Conservation (phyloP, 35 echinoderm and acorn worm genomes). For the Ophioderma brevispina region DNA sequence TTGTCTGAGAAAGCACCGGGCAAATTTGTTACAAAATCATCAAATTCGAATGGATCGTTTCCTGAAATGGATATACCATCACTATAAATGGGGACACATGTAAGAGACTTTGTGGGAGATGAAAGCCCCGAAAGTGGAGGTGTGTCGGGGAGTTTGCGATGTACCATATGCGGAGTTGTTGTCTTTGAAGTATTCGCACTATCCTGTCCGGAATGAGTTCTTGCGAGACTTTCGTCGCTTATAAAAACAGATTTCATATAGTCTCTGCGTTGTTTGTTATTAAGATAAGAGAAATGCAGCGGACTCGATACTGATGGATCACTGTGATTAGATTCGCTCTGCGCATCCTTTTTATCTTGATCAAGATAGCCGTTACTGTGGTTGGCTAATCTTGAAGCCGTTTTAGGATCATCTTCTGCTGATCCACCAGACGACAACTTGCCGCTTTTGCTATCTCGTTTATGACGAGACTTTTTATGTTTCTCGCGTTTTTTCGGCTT, state of each 20-base stretch:
- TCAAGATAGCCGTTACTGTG: background rate
- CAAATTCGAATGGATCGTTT: background rate
- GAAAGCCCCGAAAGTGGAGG: background rate
- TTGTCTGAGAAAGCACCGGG: background rate
- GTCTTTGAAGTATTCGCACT: conserved; percentile 4
- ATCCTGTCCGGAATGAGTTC: conserved; percentile 60
- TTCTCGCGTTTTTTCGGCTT: background rate
- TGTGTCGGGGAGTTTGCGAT: background rate
- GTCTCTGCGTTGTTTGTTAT: conserved; percentile 69
- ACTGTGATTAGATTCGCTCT: background rate
- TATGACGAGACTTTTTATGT: background rate
- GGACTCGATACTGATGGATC: background rate
- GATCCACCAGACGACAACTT: background rate
- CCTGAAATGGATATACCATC: background rate
- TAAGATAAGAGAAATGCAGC: conserved; percentile 60
- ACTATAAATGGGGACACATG: background rate
- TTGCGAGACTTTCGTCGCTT: conserved; percentile 80
- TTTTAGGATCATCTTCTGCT: background rate
- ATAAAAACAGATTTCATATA: conserved; percentile 78
- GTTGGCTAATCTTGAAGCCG: background rate
- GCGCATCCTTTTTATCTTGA: background rate
- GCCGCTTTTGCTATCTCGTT: background rate
- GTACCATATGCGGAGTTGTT: background rate
- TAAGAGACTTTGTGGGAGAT: background rate
- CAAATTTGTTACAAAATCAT: background rate